Conservation (phyloP, 2,113 vertebrate genomes). For the Oreochromis niloticus region DNA sequence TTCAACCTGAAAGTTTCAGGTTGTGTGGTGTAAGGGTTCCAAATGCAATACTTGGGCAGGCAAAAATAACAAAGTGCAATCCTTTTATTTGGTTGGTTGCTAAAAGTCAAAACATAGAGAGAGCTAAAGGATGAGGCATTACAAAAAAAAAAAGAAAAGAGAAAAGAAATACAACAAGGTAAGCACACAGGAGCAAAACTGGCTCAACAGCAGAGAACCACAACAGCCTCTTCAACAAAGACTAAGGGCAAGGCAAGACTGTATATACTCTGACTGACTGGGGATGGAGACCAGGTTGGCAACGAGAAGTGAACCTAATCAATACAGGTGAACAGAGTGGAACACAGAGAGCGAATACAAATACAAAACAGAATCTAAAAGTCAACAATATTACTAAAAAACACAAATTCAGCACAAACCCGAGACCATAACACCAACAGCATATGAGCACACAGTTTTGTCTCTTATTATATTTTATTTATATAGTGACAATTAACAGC, state of each 20-base stretch:
- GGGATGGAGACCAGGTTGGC: neutral
- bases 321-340: neutral
- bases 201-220: neutral
- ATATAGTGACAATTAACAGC: neutral
- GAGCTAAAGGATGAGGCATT: neutral
- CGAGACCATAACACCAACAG: neutral
- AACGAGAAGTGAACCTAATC: neutral
- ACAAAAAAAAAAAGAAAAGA: neutral
- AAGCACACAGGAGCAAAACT: too few species aligned
- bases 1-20: neutral
- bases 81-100: neutral
- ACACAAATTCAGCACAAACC: neutral
- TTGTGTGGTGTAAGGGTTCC: neutral
- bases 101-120: neutral
- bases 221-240: neutral
- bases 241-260: neutral
- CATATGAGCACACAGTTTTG: neutral
- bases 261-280: neutral
- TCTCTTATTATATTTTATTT: neutral
- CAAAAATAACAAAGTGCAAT: neutral
- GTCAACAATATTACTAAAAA: neutral
- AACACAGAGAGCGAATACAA: neutral
- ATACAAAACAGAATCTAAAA: neutral
- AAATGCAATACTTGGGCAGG: neutral
- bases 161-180: neutral